phyloP scores from a whole-genome alignment of 2,113 vertebrate species.

The Perognathus longimembris region DNA sequence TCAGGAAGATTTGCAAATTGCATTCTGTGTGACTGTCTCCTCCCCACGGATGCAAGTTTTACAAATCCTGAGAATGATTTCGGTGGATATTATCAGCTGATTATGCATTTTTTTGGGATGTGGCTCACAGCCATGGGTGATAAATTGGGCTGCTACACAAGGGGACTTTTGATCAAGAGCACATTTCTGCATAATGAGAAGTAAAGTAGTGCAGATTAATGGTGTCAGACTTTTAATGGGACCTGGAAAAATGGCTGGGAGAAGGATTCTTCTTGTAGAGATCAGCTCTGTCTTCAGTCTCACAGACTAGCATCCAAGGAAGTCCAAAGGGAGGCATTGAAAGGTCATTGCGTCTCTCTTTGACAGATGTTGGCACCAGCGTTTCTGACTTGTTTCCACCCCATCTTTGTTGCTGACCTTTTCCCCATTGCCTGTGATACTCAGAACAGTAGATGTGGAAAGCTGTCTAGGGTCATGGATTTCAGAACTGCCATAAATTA shows the following conservation, averaged over 20 bases:
- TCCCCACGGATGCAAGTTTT: not conserved
- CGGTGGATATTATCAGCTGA: slow-evolving; percentile 56
- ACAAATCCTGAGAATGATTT: slow-evolving; percentile 40
- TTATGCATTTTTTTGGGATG: slow-evolving; percentile 70
- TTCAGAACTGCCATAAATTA: not conserved
- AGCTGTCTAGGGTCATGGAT: not conserved
- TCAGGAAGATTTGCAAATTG: not conserved
- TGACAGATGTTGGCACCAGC: slow-evolving; percentile 23
- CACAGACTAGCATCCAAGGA: not conserved
- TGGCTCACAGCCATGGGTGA: slow-evolving; percentile 72
- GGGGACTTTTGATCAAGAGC: slow-evolving; percentile 77
- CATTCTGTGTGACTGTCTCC: not conserved
- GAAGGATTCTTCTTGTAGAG: slow-evolving; percentile 69
- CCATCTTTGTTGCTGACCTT: slow-evolving; percentile 52
- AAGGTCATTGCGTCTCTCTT: slow-evolving; percentile 55
- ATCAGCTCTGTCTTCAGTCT: slow-evolving; percentile 57
- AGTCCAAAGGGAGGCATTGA: slow-evolving; percentile 42
- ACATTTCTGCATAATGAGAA: slow-evolving; percentile 76
- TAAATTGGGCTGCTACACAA: slow-evolving; percentile 71
- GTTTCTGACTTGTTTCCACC: slow-evolving; percentile 16
- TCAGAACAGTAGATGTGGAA: not conserved
- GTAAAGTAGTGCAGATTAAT: slow-evolving; percentile 76
- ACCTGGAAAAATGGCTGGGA: slow-evolving; percentile 61
- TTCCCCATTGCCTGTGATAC: not conserved
- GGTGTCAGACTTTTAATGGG: slow-evolving; percentile 77